These are phyloP conservation scores for Equus przewalskii DNA, from an alignment of 2,113 vertebrate species.

Conservation along the genomic window DNA sequence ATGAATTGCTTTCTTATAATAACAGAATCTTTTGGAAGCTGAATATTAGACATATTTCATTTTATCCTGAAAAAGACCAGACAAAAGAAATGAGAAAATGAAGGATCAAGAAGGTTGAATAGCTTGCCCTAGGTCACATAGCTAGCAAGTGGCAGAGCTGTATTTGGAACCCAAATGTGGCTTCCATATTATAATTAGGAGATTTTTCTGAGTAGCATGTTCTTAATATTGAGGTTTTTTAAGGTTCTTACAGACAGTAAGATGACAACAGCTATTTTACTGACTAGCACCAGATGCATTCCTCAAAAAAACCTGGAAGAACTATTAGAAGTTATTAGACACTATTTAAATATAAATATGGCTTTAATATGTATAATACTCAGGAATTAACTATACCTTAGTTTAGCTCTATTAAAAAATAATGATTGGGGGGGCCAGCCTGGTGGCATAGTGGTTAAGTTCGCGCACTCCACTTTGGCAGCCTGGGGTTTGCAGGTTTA, in stretches of 20 bases:
- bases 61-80: not conserved
- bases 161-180: not conserved
- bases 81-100: conserved; percentile 5
- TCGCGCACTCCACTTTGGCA: too few relatives aligned
- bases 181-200: not conserved
- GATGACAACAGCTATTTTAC: conserved; percentile 9
- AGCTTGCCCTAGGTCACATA: not conserved
- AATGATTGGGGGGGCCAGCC: not conserved
- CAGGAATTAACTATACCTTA: not conserved
- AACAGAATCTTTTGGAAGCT: conserved; percentile 29
- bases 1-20: conserved; percentile 35
- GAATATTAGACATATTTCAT: conserved; percentile 17
- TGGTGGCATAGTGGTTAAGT: too few relatives aligned
- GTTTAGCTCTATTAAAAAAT: not conserved
- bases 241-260: conserved; percentile 23
- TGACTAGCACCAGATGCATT: not conserved
- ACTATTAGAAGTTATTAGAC: conserved; percentile 40
- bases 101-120: not conserved
- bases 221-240: not conserved
- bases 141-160: not conserved
- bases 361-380: conserved; percentile 15
- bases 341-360: not conserved
- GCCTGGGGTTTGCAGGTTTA: too few relatives aligned
- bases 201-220: conserved; percentile 1
- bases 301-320: conserved; percentile 36